Base-by-base conservation (phyloP, 2,113 vertebrate genomes). In the Panurus biarmicus region DNA sequence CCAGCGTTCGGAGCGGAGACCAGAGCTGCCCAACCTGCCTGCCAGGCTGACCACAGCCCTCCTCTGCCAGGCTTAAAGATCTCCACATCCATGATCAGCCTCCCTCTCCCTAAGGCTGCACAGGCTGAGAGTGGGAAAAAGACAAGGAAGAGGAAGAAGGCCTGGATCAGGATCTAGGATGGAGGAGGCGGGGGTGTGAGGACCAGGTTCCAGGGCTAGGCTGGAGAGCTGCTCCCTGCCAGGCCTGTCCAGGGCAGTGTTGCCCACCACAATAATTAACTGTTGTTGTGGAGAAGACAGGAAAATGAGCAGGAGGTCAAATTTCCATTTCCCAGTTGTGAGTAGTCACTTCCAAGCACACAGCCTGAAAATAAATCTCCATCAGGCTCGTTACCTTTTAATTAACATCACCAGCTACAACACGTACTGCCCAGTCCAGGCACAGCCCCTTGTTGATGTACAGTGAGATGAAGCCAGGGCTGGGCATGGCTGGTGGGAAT, bases 301-400 rank as follows among this genome's bases (percentile, higher is more conserved):
- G 45, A 94, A 92, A 85, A 89, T 7, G 53, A 95, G 57, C 80
- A 72, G 76, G 83, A 96, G 84, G 93, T 96, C 94, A 93, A 75
- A 88, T 93, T 92, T 85, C 90, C n/a, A 53, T 96, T 94, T 93
- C 86, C 80, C 80, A 92, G 61, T 57, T 93, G 77, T 53, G 38
- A 71, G 85, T 33, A 93, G 84, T 87, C 57, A 76, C 72, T 85
- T 95, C 69, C 85, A 75, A 96, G 64, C 78, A 93, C 57, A 67
- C 56, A 87, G 79, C 31, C 67, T 81, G 81, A 80, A 94, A 89
- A 96, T 94, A 95, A 85, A 95, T 92, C 93, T 92, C 77, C 67
- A 88, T 89, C 88, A 95, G 53, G 33, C 69, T 77, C 2, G 42
- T 92, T 92, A 93, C 36, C 6, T 1, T 64, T 95, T 97, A 95